Evolutionary conservation across 1,140 invertebrate species (phyloP).

Genomic region (Zaprionus davidi): DNA sequence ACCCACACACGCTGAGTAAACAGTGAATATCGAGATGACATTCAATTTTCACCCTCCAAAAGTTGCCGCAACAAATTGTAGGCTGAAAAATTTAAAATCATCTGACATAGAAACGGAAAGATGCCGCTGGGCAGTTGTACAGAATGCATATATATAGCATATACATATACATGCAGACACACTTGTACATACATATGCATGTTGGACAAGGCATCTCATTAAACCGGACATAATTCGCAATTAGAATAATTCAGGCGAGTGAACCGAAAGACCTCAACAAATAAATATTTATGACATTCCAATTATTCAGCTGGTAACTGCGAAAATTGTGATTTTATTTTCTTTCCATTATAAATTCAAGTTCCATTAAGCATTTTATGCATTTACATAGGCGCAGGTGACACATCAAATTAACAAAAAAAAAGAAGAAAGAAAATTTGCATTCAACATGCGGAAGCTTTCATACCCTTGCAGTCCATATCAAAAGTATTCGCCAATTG

Average conservation of each 20-base stretch:
- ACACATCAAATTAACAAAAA: not conserved
- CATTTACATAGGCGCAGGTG: not conserved
- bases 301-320: not conserved
- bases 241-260: conserved; percentile 7
- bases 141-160: not conserved
- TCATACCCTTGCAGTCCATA: no score
- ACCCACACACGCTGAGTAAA: conserved; percentile 5
- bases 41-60: conserved; percentile 4
- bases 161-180: no score
- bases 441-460: no score
- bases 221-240: conserved; percentile 6
- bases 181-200: not conserved
- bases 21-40: conserved; percentile 4
- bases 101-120: conserved; percentile 1
- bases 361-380: conserved; percentile 4
- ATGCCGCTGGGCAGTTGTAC: not conserved
- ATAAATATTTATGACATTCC: conserved; percentile 12
- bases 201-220: conserved; percentile 6
- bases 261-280: not conserved
- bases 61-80: not conserved
- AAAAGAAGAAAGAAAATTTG: not conserved
- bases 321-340: conserved; percentile 3
- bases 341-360: conserved; percentile 12
- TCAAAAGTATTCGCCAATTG: no score
- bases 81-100: not conserved